Evolutionary conservation across 2,113 vertebrate species (phyloP).

Genomic region (Saccopteryx bilineata): DNA sequence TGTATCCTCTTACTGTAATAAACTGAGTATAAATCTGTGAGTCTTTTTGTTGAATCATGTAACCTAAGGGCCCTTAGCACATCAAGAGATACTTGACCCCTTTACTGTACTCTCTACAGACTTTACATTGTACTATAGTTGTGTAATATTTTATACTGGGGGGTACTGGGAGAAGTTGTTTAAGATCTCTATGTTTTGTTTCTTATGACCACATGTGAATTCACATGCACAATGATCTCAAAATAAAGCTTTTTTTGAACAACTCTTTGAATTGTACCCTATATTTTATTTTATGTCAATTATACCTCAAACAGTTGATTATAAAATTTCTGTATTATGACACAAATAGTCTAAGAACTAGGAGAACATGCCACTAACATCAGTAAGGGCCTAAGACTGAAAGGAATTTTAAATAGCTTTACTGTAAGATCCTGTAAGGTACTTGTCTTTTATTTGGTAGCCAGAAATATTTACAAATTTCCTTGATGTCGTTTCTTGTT

Average conservation of each 20-base stretch:
- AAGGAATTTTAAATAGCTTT: slow-evolving; percentile 28
- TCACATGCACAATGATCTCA: background rate
- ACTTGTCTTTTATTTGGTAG: background rate
- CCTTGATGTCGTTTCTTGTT: background rate
- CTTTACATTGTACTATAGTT: background rate
- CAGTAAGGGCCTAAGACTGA: background rate
- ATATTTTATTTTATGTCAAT: slow-evolving; percentile 7
- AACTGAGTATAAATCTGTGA: background rate
- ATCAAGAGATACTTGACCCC: background rate
- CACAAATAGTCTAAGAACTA: background rate
- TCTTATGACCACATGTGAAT: background rate
- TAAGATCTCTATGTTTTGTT: background rate
- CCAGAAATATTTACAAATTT: background rate
- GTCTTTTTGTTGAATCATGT: background rate
- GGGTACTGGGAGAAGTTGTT: background rate
- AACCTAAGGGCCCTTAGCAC: background rate
- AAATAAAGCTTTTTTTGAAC: background rate
- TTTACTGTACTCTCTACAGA: background rate
- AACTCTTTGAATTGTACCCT: background rate
- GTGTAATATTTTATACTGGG: background rate
- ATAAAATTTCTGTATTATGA: background rate
- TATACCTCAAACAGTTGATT: background rate
- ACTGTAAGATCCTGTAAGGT: background rate
- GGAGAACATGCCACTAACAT: background rate
- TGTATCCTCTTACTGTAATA: background rate